These are phyloP conservation scores for Sternarchorhynchus goeldii DNA, from an alignment of 2,797 vertebrate species.

Conservation along the genomic window DNA sequence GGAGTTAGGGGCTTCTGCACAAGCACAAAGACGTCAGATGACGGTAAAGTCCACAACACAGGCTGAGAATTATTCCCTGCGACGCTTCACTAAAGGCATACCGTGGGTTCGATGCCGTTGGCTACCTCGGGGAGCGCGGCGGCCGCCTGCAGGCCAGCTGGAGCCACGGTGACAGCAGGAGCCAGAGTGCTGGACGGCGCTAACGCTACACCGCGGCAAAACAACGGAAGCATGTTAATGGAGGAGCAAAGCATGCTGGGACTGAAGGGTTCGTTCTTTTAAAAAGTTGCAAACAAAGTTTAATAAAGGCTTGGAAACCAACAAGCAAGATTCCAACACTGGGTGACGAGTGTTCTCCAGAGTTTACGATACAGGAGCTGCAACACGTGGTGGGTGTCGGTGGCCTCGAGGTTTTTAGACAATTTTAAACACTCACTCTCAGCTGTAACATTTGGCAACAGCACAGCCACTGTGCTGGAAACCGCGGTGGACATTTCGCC, in stretches of 20 bases:
- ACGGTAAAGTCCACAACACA: not conserved
- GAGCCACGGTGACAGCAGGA: slow-evolving; percentile 79
- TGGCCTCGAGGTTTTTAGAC: no score
- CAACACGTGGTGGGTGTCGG: no score
- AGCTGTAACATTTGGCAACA: slow-evolving; percentile 79
- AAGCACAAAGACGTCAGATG: not conserved
- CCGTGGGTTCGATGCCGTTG: slow-evolving; percentile 86
- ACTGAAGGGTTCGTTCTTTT: not conserved
- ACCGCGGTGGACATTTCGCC: slow-evolving; percentile 80
- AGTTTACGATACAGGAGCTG: no score
- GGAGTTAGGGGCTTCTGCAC: slow-evolving; percentile 81
- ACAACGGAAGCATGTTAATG: not conserved
- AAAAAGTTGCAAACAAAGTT: no score
- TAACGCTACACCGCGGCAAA: slow-evolving; percentile 70
- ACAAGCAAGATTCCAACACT: not conserved
- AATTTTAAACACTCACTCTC: slow-evolving; percentile 80
- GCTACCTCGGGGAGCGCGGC: slow-evolving; percentile 87
- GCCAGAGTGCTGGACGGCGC: slow-evolving; percentile 88
- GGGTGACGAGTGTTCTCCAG: no score
- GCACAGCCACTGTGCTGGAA: slow-evolving; percentile 76
- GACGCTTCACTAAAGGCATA: slow-evolving; percentile 48
- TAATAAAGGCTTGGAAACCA: not conserved
- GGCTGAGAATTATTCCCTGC: not conserved
- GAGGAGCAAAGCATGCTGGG: not conserved
- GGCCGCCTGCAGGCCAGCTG: slow-evolving; percentile 89